phyloP scores from a whole-genome alignment of 1,140 invertebrate genomes.

The Batillaria attramentaria region DNA sequence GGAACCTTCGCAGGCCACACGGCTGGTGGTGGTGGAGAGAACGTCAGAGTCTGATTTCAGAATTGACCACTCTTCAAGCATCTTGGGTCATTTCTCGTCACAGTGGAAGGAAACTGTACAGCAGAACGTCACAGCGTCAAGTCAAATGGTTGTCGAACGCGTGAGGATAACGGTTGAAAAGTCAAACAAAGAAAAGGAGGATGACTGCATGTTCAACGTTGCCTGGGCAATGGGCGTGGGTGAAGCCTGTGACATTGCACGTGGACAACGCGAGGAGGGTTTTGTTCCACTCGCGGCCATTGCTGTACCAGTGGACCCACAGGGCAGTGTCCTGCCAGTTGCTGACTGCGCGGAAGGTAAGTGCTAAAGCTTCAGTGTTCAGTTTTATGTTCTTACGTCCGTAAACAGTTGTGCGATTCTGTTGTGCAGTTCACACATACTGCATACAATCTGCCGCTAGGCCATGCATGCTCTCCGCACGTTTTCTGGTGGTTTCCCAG shows the following conservation, averaged over 20 bases:
- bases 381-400: too few relatives aligned
- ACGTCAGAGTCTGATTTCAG: not conserved
- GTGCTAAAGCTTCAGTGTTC: too few relatives aligned
- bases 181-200: not conserved
- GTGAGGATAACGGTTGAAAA: not conserved
- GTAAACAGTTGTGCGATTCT: too few relatives aligned
- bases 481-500: too few relatives aligned
- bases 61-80: not conserved
- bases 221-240: not conserved
- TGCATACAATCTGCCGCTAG: too few relatives aligned
- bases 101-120: not conserved
- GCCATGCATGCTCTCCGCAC: too few relatives aligned
- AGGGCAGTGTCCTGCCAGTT: not conserved
- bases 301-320: not conserved
- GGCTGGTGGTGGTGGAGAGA: slow-evolving; percentile 22
- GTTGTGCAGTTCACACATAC: too few relatives aligned
- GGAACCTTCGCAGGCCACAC: slow-evolving; percentile 3
- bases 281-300: slow-evolving; percentile 7
- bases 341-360: not conserved
- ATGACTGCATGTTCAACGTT: not conserved
- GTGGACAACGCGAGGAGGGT: not conserved
- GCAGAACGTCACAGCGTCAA: not conserved
- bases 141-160: not conserved
- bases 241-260: not conserved
- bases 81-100: not conserved